Percentiles rank a stretch among this genome's conserved stretches.
These are phyloP conservation scores for Glomeris marginata DNA, from an alignment of 2,888 invertebrate genomes.

Conservation along the genomic window DNA sequence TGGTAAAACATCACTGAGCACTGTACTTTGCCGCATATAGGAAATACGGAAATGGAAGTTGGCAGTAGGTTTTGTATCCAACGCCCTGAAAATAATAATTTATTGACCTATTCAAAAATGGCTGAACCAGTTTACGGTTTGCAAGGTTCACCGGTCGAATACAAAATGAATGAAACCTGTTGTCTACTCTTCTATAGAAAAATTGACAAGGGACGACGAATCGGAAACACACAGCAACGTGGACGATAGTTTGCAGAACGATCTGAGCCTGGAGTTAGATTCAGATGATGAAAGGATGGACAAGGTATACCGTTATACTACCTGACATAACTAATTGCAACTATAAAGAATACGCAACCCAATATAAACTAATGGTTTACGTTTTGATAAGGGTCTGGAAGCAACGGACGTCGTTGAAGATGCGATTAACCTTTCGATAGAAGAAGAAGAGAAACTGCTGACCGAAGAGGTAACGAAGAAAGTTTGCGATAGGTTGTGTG, in stretches of 20 bases:
- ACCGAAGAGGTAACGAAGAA: conserved; percentile 52
- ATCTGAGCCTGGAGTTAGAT: conserved; percentile 34
- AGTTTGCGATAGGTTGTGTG: too few species aligned
- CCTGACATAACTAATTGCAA: too few species aligned
- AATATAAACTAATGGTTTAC: conserved; percentile 4
- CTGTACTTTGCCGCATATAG: too few species aligned
- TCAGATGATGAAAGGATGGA: conserved; percentile 16
- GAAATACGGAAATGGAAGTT: too few species aligned
- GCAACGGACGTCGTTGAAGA: conserved; percentile 39
- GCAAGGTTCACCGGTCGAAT: background rate
- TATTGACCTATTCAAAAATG: background rate
- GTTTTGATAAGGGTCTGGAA: conserved; percentile 14
- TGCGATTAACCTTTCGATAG: conserved; percentile 62
- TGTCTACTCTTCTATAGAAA: conserved; percentile 9
- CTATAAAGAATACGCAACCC: conserved; percentile 16
- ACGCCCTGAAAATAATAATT: too few species aligned
- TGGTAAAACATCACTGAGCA: too few species aligned
- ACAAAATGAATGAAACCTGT: background rate
- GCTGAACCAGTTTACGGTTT: background rate
- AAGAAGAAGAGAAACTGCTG: conserved; percentile 57
- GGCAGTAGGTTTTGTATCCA: background rate
- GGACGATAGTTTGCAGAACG: conserved; percentile 26
- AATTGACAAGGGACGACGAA: conserved; percentile 15
- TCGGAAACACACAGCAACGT: conserved; percentile 15
- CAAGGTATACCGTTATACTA: conserved; percentile 16